Percentiles rank a stretch among this genome's conserved stretches.
Conservation (phyloP, 2,113 vertebrate species). For the Dipodomys ordii region DNA sequence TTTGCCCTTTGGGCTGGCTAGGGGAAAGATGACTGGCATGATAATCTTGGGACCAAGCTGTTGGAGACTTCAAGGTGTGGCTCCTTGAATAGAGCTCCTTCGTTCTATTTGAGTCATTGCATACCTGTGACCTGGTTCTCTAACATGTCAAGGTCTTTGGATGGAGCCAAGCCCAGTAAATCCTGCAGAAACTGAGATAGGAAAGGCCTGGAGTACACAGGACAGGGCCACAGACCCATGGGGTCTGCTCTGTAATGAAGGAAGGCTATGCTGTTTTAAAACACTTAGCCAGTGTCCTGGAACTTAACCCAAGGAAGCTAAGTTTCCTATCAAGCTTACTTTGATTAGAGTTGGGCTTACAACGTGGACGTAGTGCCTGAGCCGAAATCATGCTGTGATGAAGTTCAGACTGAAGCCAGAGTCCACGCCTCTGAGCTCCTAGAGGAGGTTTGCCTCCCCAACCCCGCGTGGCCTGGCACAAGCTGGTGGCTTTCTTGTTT, state of each 20-base stretch:
- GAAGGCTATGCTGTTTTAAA: background rate
- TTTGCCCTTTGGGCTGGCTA: background rate
- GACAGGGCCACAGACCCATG: rapidly evolving
- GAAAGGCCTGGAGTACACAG: background rate
- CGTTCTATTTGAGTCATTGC: background rate
- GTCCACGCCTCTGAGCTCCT: background rate
- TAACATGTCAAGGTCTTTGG: background rate
- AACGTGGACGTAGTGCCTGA: background rate
- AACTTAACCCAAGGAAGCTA: background rate
- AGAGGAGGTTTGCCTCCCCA: too few relatives aligned
- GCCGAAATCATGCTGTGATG: background rate
- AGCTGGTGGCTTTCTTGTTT: background rate
- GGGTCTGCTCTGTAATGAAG: background rate
- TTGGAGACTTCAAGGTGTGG: too few relatives aligned
- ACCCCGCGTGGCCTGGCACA: background rate
- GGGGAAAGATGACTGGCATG: background rate
- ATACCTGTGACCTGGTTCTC: too few relatives aligned
- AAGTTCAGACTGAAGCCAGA: background rate
- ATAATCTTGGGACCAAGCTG: background rate
- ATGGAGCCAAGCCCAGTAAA: background rate
- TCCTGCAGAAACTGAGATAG: background rate
- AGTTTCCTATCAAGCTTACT: background rate
- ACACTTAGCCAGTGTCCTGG: background rate
- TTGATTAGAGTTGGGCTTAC: background rate
- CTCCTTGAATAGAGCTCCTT: background rate